These are phyloP conservation scores for Chalcis sispes DNA, from an alignment of 2,888 invertebrate genomes.

Conservation along the genomic window DNA sequence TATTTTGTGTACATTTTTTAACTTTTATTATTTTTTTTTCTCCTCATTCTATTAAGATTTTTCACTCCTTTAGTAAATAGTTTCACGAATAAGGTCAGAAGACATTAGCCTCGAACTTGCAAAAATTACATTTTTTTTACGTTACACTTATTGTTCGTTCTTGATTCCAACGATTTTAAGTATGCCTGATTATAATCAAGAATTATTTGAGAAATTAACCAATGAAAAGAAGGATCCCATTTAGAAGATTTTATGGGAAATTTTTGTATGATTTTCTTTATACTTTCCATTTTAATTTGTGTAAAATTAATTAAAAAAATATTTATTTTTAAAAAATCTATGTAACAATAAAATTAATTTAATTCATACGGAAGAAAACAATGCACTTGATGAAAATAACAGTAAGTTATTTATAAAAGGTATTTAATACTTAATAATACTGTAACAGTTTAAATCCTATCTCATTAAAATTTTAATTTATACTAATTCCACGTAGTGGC, in stretches of 20 bases:
- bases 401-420: no score
- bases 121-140: slow-evolving; percentile 65
- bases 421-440: no score
- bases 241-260: not conserved
- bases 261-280: not conserved
- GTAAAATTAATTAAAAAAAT: not conserved
- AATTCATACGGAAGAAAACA: no score
- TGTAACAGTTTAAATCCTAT: no score
- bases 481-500: no score
- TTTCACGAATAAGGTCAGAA: slow-evolving; percentile 71
- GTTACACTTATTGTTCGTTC: slow-evolving; percentile 21
- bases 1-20: no score
- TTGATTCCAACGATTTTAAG: slow-evolving; percentile 63
- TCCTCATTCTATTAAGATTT: no score
- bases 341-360: no score
- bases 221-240: slow-evolving; percentile 65
- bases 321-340: no score
- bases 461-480: no score
- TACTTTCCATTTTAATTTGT: not conserved
- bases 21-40: no score
- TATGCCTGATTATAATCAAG: slow-evolving; percentile 75
- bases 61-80: not conserved
- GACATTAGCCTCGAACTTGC: slow-evolving; percentile 74
- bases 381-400: no score
- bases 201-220: slow-evolving; percentile 73